A percentile compares a stretch with the other conserved stretches of the same genome.
Conservation (phyloP, 2,797 vertebrate species). For the Pseudotriccus pelzelni region DNA sequence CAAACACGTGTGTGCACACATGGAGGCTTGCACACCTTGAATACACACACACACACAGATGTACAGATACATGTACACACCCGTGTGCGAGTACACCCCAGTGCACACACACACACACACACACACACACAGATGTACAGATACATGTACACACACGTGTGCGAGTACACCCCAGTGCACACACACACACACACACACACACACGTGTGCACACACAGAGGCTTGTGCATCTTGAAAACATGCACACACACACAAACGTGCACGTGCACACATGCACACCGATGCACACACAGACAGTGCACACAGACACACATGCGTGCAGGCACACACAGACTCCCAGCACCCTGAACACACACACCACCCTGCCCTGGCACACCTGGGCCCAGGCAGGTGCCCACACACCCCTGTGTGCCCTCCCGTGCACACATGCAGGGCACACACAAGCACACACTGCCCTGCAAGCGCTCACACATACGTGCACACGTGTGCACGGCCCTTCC, state of each 20-base stretch:
- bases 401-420: neutral
- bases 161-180: no score
- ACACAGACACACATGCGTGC: no score
- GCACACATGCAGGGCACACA: neutral
- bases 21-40: neutral
- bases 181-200: no score
- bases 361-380: neutral
- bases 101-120: neutral
- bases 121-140: no score
- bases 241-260: neutral
- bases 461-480: neutral
- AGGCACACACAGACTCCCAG: no score
- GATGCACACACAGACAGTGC: rapidly evolving
- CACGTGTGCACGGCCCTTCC: neutral
- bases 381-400: neutral
- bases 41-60: neutral
- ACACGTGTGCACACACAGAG: neutral
- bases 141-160: no score
- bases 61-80: no score
- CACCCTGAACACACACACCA: rapidly evolving
- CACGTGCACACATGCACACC: rapidly evolving
- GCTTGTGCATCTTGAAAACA: neutral
- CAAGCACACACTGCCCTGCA: rapidly evolving
- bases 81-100: no score
- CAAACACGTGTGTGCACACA: neutral